Evolutionary conservation across 2,888 invertebrate species (phyloP), one percentile per base, ranked within the genome.

Genomic region (Pogonocherus hispidulus): DNA sequence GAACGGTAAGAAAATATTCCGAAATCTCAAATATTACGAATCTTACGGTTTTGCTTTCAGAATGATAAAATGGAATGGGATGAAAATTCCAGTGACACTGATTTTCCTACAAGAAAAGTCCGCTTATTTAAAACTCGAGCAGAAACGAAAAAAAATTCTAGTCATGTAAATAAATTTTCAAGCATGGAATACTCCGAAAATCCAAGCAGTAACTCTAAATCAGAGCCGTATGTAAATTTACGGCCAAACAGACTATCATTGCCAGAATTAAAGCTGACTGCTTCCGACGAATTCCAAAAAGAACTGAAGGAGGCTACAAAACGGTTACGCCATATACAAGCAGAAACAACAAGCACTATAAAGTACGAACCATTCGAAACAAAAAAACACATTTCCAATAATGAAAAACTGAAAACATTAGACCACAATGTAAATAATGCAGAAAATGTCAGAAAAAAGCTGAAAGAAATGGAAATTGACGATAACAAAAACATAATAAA

Each of bases 71-170:
- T 59, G 32, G 59, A 59, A 27, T 59, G 59, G 23, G 74, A 76
- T 16, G 77, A 78, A 54, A 71, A 73, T 49, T 60, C 52, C 8
- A 72, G 65, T 35, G 76, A 73, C 37, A 70, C 70, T 11, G 76
- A 76, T 57, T 73, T 81, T 6, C 82, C 84, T 6, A 87, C 87
- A 69, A 86, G 89, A 71, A 90, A 90, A 81, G 86, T 90, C 54
- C 89, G 93, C 55, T 87, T 93, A 35, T 94, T 93, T 83, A 93
- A 91, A 86, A 93, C 92, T 54, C 90, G 91, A 81, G 91, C 91
- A 56, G 92, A 93, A 86, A 90, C 91, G 84, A 90, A 89, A 79
- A 83, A 78, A 68, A 73, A 80, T 71, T 79, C 81, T 79, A 83
- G 80, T 81, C 82, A 82, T 71, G 72, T 79, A 76, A 74, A 79